Conservation (phyloP, 2,888 invertebrate genomes). For the Dolichomitus sp. region DNA sequence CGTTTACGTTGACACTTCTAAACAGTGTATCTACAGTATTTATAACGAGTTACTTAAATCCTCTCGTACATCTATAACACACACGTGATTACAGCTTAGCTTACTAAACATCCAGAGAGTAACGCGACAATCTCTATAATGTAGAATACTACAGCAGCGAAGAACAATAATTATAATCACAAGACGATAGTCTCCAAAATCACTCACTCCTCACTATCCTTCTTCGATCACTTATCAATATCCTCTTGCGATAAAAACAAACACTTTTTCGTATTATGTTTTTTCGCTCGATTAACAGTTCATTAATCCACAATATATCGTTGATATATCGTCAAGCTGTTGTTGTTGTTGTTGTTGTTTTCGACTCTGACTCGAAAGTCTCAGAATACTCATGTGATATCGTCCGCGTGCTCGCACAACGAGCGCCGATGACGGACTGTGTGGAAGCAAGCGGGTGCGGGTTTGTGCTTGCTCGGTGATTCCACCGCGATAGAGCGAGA, state of each 20-base stretch:
- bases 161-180: background rate
- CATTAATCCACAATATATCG: constrained; percentile 4
- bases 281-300: background rate
- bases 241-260: background rate
- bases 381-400: background rate
- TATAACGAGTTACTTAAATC: no score
- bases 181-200: background rate
- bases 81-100: no score
- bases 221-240: background rate
- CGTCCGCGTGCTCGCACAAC: constrained; percentile 74
- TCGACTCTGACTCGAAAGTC: background rate
- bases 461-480: constrained; percentile 60
- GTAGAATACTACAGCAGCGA: no score
- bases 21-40: no score
- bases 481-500: constrained; percentile 58
- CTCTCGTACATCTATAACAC: no score
- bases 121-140: no score
- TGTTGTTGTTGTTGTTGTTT: constrained; percentile 31
- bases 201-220: background rate
- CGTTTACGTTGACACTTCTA: no score
- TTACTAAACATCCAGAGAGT: no score
- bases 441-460: constrained; percentile 84
- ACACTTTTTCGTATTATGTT: background rate
- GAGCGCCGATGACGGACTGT: constrained; percentile 83
- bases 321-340: background rate